Evolutionary conservation across 1,140 invertebrate genomes (phyloP).

Genomic region (Trichonephila clavata): DNA sequence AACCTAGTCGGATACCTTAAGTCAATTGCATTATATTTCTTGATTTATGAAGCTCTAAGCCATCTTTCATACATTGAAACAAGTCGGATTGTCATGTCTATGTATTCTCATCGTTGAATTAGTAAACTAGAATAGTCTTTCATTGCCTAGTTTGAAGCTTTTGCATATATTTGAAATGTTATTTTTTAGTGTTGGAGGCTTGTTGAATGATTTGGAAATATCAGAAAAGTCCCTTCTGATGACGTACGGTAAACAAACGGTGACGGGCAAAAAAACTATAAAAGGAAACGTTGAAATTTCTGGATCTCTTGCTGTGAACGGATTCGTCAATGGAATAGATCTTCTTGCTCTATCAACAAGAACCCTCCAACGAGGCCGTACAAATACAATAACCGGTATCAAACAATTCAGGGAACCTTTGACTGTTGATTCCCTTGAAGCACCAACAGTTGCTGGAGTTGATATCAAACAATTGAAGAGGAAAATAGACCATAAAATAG

Average conservation of each 20-base stretch:
- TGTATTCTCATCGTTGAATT: too few species aligned
- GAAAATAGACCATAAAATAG: slow-evolving; percentile 28
- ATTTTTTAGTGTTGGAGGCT: slow-evolving; percentile 58
- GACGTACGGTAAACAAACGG: slow-evolving; percentile 64
- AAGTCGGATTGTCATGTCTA: too few species aligned
- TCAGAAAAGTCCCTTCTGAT: slow-evolving; percentile 64
- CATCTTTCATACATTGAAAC: too few species aligned
- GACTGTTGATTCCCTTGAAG: slow-evolving; percentile 30
- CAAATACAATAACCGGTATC: slow-evolving; percentile 29
- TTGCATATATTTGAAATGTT: neutral
- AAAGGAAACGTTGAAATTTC: slow-evolving; percentile 38
- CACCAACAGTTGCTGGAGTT: slow-evolving; percentile 51
- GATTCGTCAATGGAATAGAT: slow-evolving; percentile 45
- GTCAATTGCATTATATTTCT: too few species aligned
- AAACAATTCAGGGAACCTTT: slow-evolving; percentile 57
- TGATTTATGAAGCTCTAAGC: too few species aligned
- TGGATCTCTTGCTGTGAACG: slow-evolving; percentile 35
- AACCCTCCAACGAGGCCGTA: slow-evolving; percentile 55
- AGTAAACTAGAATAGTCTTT: too few species aligned
- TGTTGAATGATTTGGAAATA: slow-evolving; percentile 66
- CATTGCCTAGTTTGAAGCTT: neutral
- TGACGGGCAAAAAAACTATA: slow-evolving; percentile 69
- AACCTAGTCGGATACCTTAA: too few species aligned
- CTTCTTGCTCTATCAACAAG: neutral
- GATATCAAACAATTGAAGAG: slow-evolving; percentile 1